phyloP scores from a whole-genome alignment of 1,140 invertebrate species.

The Megathymus violae region DNA sequence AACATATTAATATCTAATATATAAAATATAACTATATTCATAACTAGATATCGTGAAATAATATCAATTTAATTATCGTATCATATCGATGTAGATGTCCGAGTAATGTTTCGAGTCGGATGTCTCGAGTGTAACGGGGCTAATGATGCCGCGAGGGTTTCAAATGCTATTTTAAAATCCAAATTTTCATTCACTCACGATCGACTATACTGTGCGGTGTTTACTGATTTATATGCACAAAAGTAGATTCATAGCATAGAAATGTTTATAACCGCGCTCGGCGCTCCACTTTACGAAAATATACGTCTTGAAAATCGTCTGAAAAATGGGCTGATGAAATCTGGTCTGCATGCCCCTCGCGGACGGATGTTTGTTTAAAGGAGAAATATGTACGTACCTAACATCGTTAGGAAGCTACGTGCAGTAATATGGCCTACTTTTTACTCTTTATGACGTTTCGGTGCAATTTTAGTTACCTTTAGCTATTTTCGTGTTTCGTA shows the following conservation, averaged over 20 bases:
- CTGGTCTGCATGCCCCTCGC: conserved; percentile 52
- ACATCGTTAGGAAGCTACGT: background rate
- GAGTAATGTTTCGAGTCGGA: conserved; percentile 24
- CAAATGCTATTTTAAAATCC: conserved; percentile 24
- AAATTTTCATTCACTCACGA: conserved; percentile 32
- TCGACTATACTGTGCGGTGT: conserved; percentile 40
- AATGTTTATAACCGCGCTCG: conserved; percentile 65
- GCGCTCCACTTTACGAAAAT: conserved; percentile 74
- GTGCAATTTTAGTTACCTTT: conserved; percentile 27
- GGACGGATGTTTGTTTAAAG: conserved; percentile 59
- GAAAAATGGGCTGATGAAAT: conserved; percentile 75
- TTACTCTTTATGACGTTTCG: conserved; percentile 44
- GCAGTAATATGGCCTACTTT: conserved; percentile 50
- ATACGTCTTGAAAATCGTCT: conserved; percentile 60
- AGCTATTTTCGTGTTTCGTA: conserved; percentile 6
- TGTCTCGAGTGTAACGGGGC: conserved; percentile 42
- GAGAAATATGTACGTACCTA: conserved; percentile 45
- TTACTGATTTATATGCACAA: conserved; percentile 62
- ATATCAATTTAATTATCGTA: background rate
- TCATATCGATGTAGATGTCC: background rate
- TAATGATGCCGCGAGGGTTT: conserved; percentile 38
- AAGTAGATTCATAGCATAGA: conserved; percentile 54
- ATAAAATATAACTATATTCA: too few relatives aligned
- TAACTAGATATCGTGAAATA: too few relatives aligned
- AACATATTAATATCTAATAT: too few relatives aligned